Percentiles rank a stretch among this genome's conserved stretches.
phyloP scores from a whole-genome alignment of 2,888 invertebrate species.

The Drosophila kuntzei region DNA sequence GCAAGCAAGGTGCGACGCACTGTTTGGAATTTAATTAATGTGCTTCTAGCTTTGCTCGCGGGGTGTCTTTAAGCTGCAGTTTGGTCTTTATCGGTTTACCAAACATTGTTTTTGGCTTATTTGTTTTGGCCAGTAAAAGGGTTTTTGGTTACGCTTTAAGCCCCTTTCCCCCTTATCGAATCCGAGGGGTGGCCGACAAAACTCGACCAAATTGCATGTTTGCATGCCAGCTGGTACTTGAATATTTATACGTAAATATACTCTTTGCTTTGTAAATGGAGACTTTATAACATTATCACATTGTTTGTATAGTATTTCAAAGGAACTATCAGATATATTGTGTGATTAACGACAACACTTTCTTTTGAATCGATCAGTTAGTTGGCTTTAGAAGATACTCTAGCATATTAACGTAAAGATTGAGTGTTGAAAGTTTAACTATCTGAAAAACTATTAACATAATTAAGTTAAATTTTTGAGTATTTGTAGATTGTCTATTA shows the following conservation, averaged over 20 bases:
- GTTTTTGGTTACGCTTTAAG: conserved; percentile 57
- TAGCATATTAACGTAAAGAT: not conserved
- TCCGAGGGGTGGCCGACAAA: conserved; percentile 36
- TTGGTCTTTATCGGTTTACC: conserved; percentile 56
- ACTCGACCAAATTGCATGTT: conserved; percentile 62
- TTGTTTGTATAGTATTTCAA: conserved; percentile 6
- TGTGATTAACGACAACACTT: conserved; percentile 1
- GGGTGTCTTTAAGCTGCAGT: conserved; percentile 48
- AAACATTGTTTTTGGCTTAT: conserved; percentile 57
- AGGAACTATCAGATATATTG: not conserved
- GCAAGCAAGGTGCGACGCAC: conserved; percentile 57
- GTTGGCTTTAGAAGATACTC: not conserved
- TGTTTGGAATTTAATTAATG: conserved; percentile 70
- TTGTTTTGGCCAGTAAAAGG: conserved; percentile 63
- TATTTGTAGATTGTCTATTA: too few species aligned
- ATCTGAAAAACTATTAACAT: not conserved
- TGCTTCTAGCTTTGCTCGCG: conserved; percentile 14
- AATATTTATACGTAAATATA: conserved; percentile 35
- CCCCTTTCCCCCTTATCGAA: conserved; percentile 9
- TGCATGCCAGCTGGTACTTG: conserved; percentile 61
- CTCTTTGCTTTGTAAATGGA: conserved; percentile 23
- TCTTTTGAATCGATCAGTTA: not conserved
- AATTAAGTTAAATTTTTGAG: too few species aligned
- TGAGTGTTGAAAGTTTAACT: not conserved
- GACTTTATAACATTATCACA: conserved; percentile 24